A percentile compares a stretch with the other conserved stretches of the same genome.
Evolutionary conservation across 2,113 vertebrate species (phyloP).

Genomic region (Oreochromis niloticus): DNA sequence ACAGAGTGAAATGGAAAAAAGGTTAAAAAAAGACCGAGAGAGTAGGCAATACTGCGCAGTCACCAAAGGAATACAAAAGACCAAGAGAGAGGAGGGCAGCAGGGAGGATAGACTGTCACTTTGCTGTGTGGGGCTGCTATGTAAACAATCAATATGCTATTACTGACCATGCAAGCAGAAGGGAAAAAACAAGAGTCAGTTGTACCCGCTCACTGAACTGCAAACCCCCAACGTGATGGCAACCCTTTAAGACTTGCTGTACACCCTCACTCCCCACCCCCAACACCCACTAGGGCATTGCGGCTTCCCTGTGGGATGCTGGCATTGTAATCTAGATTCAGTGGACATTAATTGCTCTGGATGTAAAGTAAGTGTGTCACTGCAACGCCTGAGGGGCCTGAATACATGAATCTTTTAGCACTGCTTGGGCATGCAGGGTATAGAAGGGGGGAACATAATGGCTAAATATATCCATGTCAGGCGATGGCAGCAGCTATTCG

Average conservation of each 20-base stretch:
- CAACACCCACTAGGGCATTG: constrained; percentile 10
- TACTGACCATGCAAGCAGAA: constrained; percentile 55
- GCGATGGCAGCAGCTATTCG: constrained; percentile 50
- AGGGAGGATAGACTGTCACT: constrained; percentile 28
- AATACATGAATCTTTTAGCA: constrained; percentile 89
- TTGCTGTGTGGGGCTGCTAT: constrained; percentile 30
- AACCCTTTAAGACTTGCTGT: neutral
- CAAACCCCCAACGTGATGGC: neutral
- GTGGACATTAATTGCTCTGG: constrained; percentile 89
- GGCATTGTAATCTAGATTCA: constrained; percentile 79
- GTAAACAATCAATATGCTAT: constrained; percentile 70
- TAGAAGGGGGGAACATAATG: constrained; percentile 26
- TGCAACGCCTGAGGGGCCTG: constrained; percentile 76
- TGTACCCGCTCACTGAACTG: constrained; percentile 20
- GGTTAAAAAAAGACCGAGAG: neutral
- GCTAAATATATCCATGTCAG: constrained; percentile 72
- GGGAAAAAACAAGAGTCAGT: constrained; percentile 39
- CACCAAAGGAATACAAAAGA: neutral
- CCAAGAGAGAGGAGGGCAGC: neutral
- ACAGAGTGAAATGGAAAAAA: neutral
- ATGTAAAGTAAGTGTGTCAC: constrained; percentile 90
- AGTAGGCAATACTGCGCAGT: neutral
- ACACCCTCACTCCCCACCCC: neutral
- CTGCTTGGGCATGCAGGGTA: constrained; percentile 67
- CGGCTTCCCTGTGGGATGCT: constrained; percentile 35